Conservation (phyloP, 2,113 vertebrate species). For the Periophthalmodon schlosseri region DNA sequence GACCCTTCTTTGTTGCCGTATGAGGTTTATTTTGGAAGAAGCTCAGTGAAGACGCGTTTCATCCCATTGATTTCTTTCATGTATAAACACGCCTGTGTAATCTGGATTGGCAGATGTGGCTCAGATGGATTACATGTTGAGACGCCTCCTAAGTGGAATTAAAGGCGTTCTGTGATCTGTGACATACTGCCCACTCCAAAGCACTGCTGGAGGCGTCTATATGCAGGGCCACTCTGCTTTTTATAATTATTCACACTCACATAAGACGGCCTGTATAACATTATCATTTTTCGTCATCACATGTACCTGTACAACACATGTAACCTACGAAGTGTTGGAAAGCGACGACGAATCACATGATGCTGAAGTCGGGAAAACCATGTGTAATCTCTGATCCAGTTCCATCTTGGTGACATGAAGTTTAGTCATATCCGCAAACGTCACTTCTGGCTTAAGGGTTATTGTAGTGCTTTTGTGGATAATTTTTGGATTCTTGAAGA, state of each 20-base stretch:
- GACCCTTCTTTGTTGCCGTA: conserved; percentile 9
- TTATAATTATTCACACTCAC: conserved; percentile 11
- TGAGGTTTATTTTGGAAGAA: neutral
- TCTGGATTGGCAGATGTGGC: conserved; percentile 32
- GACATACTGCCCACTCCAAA: conserved; percentile 4
- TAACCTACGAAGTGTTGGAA: too few relatives aligned
- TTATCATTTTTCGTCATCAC: too few relatives aligned
- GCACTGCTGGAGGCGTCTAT: conserved; percentile 17
- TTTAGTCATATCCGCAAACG: too few relatives aligned
- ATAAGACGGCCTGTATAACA: neutral
- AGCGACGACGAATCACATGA: too few relatives aligned
- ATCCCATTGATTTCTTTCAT: conserved; percentile 38
- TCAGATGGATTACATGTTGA: conserved; percentile 36
- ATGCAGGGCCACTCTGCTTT: conserved; percentile 5
- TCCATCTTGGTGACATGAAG: too few relatives aligned
- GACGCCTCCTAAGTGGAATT: conserved; percentile 22
- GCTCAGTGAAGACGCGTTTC: conserved; percentile 31
- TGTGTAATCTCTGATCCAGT: too few relatives aligned
- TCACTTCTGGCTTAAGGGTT: too few relatives aligned
- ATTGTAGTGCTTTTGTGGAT: too few relatives aligned
- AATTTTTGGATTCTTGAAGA: too few relatives aligned
- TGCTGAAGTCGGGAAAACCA: too few relatives aligned
- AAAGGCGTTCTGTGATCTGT: conserved; percentile 24
- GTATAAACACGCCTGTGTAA: conserved; percentile 19
- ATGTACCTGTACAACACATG: too few relatives aligned